Evolutionary conservation across 2,888 invertebrate genomes (phyloP).

Genomic region (Ochropacha duplaris): DNA sequence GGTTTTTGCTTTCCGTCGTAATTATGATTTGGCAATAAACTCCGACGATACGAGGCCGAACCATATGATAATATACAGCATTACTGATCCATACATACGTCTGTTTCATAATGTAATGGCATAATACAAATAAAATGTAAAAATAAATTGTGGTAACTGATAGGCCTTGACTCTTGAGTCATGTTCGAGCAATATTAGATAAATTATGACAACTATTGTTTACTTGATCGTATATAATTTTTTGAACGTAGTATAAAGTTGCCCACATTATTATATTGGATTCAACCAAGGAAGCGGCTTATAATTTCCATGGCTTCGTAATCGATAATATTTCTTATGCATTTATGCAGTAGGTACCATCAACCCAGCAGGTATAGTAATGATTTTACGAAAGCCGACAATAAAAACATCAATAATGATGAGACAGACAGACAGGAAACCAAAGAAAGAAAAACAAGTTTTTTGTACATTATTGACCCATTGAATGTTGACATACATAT

Average conservation of each 20-base stretch:
- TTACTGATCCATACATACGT: not conserved
- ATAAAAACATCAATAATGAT: not conserved
- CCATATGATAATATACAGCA: not conserved
- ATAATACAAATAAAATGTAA: too few relatives aligned
- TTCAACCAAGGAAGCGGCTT: not conserved
- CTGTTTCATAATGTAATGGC: not conserved
- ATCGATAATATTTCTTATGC: not conserved
- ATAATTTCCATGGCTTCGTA: not conserved
- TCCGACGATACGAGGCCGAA: not conserved
- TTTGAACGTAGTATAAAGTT: slow-evolving; percentile 13
- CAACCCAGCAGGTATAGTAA: not conserved
- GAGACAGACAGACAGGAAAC: slow-evolving; percentile 28
- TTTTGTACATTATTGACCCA: slow-evolving; percentile 38
- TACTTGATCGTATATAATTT: not conserved
- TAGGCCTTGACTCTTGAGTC: not conserved
- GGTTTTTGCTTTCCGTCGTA: not conserved
- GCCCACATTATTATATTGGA: slow-evolving; percentile 8
- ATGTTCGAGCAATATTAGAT: not conserved
- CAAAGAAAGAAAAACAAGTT: slow-evolving; percentile 44
- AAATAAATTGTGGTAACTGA: not conserved
- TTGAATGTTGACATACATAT: slow-evolving; percentile 48
- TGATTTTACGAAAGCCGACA: not conserved
- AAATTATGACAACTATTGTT: not conserved
- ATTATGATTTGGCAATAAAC: not conserved
- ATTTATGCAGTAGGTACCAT: not conserved